Evolutionary conservation across 2,113 vertebrate genomes (phyloP).

Genomic region (Paramormyrops kingsleyae): DNA sequence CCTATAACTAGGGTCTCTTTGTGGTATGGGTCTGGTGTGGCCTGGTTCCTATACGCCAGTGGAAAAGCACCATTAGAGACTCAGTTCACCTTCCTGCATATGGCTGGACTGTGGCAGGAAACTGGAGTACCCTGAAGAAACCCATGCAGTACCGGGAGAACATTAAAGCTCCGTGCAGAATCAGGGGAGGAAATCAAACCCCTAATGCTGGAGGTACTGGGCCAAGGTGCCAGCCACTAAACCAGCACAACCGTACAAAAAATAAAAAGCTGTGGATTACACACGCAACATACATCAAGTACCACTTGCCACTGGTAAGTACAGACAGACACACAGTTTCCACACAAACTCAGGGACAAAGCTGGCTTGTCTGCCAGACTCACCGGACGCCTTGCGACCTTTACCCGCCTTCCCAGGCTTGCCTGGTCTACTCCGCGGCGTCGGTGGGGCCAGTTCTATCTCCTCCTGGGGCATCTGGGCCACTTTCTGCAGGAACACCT

Average conservation of each 20-base stretch:
- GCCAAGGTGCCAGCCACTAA: no score
- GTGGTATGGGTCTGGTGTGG: no score
- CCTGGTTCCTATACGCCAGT: no score
- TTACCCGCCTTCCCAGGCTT: conserved; percentile 72
- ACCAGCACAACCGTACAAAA: background rate
- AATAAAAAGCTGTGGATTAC: background rate
- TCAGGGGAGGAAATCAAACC: background rate
- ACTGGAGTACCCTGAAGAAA: background rate
- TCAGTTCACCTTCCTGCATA: background rate
- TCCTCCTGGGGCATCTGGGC: conserved; percentile 88
- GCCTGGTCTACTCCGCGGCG: conserved; percentile 72
- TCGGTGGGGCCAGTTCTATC: conserved; percentile 72
- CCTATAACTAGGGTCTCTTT: no score
- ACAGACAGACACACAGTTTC: background rate
- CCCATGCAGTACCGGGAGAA: no score
- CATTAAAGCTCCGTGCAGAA: no score
- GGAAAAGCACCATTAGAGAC: no score
- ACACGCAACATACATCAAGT: background rate
- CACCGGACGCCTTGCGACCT: conserved; percentile 68
- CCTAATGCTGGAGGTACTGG: no score
- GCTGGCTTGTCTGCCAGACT: conserved; percentile 14
- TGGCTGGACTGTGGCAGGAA: background rate
- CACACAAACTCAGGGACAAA: background rate
- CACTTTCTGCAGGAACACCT: conserved; percentile 88
- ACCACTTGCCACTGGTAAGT: background rate